Conservation (phyloP, 2,888 invertebrate genomes). For the Smittia sp. region DNA sequence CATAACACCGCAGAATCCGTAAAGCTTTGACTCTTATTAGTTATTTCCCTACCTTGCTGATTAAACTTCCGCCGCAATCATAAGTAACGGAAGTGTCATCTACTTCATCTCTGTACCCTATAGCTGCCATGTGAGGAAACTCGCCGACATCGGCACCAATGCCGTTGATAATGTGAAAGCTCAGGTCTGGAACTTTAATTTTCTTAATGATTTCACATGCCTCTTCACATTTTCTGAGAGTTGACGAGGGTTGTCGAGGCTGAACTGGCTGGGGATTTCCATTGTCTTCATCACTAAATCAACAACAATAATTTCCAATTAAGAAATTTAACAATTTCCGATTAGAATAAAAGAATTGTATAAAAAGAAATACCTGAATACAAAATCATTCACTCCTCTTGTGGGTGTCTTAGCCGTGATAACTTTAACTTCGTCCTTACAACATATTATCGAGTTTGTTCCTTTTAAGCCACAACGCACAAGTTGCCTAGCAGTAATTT, state of each 20-base stretch:
- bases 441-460: slow-evolving; percentile 9
- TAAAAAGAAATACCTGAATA: too few species aligned
- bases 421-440: slow-evolving; percentile 15
- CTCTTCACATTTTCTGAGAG: slow-evolving; percentile 13
- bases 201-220: slow-evolving; percentile 27
- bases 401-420: too few species aligned
- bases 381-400: too few species aligned
- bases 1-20: not conserved
- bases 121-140: slow-evolving; percentile 29
- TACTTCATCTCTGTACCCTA: slow-evolving; percentile 15
- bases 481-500: too few species aligned
- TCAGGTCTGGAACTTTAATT: not conserved
- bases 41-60: not conserved
- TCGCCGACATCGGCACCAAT: slow-evolving; percentile 13
- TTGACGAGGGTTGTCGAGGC: too few species aligned
- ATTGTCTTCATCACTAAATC: not conserved
- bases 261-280: not conserved
- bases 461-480: slow-evolving; percentile 45
- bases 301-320: too few species aligned
- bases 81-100: not conserved
- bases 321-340: too few species aligned
- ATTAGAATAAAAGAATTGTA: too few species aligned
- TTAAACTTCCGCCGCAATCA: slow-evolving; percentile 36
- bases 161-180: slow-evolving; percentile 24
- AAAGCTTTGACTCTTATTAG: not conserved